Percentiles rank a stretch among this genome's conserved stretches.
Evolutionary conservation across 2,888 invertebrate species (phyloP).

Genomic region (Noctuana brunneofusca): DNA sequence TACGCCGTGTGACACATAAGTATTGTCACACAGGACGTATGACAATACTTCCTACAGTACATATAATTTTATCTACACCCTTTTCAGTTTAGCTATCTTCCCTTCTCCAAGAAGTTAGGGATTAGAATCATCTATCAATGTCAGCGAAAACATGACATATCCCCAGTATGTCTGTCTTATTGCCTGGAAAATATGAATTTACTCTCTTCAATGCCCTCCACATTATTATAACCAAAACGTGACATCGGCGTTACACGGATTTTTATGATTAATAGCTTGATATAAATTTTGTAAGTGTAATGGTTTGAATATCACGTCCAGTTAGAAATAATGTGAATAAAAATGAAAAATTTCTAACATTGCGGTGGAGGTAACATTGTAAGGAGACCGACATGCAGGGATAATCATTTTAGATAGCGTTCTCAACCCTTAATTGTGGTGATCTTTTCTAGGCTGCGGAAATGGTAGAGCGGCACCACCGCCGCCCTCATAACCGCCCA

Average conservation of each 20-base stretch:
- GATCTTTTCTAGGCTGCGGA: neutral
- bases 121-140: slow-evolving; percentile 20
- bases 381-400: no score
- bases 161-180: slow-evolving; percentile 15
- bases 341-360: no score
- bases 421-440: no score
- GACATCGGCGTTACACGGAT: slow-evolving; percentile 7
- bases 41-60: neutral
- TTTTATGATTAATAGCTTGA: slow-evolving; percentile 9
- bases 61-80: neutral
- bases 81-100: neutral
- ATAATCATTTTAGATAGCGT: no score
- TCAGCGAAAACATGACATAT: slow-evolving; percentile 5
- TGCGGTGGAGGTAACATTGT: no score
- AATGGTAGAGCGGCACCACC: no score
- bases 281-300: neutral
- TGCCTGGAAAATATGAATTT: slow-evolving; percentile 28
- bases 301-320: no score
- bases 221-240: neutral
- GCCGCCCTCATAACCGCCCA: no score
- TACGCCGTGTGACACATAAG: no score
- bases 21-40: no score
- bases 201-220: slow-evolving; percentile 9
- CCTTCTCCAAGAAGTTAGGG: neutral
- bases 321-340: no score